Percentiles rank a stretch among this genome's conserved stretches.
Evolutionary conservation across 1,140 invertebrate genomes (phyloP).

Genomic region (Aphelinus atriplicis): DNA sequence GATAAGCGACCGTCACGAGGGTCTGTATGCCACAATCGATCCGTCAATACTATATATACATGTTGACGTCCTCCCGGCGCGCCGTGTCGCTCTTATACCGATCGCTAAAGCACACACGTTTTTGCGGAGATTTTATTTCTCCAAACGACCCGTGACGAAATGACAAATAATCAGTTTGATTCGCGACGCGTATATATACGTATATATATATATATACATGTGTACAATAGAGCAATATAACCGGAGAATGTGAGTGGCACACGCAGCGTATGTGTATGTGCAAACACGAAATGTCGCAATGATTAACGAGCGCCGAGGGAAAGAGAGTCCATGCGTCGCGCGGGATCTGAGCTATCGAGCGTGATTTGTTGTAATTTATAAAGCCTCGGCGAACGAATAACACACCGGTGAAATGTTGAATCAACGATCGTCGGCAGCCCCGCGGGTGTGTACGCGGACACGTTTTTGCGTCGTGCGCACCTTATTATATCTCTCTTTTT

Average conservation of each 20-base stretch:
- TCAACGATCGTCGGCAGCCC: background rate
- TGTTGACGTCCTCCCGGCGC: no score
- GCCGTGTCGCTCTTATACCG: no score
- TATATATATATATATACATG: conserved; percentile 2
- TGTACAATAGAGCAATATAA: background rate
- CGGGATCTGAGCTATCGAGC: conserved; percentile 13
- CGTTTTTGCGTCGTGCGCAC: background rate
- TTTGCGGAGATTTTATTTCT: no score
- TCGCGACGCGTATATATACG: background rate
- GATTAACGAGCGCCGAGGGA: conserved; percentile 3
- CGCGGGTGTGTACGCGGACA: background rate
- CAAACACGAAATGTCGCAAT: background rate
- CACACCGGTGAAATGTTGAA: conserved; percentile 7
- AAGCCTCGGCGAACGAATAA: conserved; percentile 15
- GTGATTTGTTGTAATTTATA: conserved; percentile 27
- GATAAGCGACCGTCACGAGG: no score
- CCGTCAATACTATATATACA: no score
- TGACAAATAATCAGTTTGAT: no score
- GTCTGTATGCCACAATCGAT: no score
- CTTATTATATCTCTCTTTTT: conserved; percentile 8
- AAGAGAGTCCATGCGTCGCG: background rate
- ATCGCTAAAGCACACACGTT: no score
- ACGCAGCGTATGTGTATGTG: no score
- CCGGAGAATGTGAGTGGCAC: no score
- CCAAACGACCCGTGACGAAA: no score